Base-by-base conservation (phyloP, 2,797 vertebrate species). In the Arnoldichthys spilopterus region DNA sequence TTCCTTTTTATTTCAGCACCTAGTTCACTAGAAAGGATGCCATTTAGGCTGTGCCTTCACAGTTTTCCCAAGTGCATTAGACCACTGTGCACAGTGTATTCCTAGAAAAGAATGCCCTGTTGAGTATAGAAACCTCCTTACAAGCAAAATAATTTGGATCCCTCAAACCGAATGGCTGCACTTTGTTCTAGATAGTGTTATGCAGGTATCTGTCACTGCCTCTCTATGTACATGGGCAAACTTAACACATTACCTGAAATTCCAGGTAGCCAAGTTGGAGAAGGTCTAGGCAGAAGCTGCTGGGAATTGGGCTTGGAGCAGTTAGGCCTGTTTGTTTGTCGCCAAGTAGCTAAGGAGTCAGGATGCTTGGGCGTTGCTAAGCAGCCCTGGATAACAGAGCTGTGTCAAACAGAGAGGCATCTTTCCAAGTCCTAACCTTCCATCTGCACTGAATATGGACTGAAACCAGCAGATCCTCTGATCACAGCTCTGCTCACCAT, bases 361-460 rank as follows among this genome's bases (percentile, higher is more conserved):
- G 24, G 66, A 71, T 76, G 73, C 67, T 54, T 76, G 34, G 67
- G 37, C 66, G 79, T 81, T 81, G 79, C 74, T 58, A 76, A 76
- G 79, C 79, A 76, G 73, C 73, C 37, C 3, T n/a, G 51, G 59
- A 76, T 72, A 76, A 71, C 58, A 58, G 56, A 26, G 18, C 43
- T 4, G 37, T 76, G 66, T 80, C 72, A 74, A 62, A 53, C 71
- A n/a, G 22, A 59, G 59, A 24, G 28, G 30, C 32, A 40, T 71
- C 70, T 66, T 58, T 15, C 26, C 18, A 13, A 47, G 13, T 28
- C 11, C 43, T 59, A 11, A 22, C 32, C 70, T 64, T 43, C 34
- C 32, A 47, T 26, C 26, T 63, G 26, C n/a, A 26, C n/a, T 22
- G 12, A 6, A 59, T 26, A 40, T 49, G 11, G 34, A 30, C 61